These are phyloP conservation scores for Aurelia aurita DNA, from an alignment of 30 jellyfish, hydroid and myxozoan species.

Conservation along the genomic window DNA sequence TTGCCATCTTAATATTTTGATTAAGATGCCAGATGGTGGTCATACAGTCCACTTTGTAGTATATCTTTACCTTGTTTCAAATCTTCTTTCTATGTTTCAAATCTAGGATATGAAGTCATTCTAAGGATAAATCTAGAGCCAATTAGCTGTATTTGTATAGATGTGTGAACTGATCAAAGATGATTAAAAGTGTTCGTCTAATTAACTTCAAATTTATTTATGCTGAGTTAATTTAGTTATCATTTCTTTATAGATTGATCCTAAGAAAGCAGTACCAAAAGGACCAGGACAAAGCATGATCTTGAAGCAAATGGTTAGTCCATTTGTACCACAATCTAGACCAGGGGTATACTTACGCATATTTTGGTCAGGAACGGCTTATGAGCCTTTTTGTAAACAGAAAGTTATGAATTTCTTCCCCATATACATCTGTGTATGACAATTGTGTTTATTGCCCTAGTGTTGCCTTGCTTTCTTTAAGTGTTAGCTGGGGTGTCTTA, in stretches of 20 bases:
- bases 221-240: neutral
- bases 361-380: neutral
- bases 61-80: too few species aligned
- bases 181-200: too few species aligned
- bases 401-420: too few species aligned
- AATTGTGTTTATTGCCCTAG: conserved; percentile 24
- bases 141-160: too few species aligned
- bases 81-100: too few species aligned
- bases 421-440: neutral
- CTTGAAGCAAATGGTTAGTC: conserved; percentile 81
- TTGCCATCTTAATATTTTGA: too few species aligned
- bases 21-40: too few species aligned
- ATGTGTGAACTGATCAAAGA: too few species aligned
- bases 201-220: too few species aligned
- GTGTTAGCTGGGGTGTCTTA: conserved; percentile 39
- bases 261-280: conserved; percentile 97
- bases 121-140: too few species aligned
- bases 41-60: too few species aligned
- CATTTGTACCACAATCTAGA: conserved; percentile 10
- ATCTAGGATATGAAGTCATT: too few species aligned
- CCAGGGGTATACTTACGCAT: conserved; percentile 23
- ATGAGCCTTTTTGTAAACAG: neutral
- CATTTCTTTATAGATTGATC: conserved; percentile 69
- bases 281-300: conserved; percentile 94
- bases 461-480: conserved; percentile 44